phyloP scores from a whole-genome alignment of 1,140 invertebrate species.

The Macrobrachium rosenbergii region DNA sequence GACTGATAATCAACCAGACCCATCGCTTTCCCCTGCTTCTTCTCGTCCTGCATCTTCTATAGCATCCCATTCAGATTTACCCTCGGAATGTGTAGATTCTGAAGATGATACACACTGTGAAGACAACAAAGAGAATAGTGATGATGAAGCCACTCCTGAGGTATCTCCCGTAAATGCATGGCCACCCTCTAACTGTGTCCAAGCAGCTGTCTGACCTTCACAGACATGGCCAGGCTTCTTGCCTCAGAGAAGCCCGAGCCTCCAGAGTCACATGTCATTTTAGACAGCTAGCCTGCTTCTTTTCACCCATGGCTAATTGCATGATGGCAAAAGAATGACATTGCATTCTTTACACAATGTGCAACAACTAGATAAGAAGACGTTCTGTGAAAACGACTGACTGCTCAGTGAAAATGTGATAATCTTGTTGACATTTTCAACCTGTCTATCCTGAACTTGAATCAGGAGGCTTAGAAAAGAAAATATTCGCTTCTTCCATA shows the following conservation, averaged over 20 bases:
- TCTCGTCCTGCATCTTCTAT: conserved; percentile 57
- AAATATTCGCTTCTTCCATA: not conserved
- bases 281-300: too few species aligned
- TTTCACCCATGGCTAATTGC: not conserved
- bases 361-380: not conserved
- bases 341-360: not conserved
- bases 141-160: not conserved
- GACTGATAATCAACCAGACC: conserved; percentile 20
- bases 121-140: not conserved
- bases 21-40: conserved; percentile 36
- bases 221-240: conserved; percentile 7
- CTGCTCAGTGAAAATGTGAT: conserved; percentile 36
- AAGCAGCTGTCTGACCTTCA: not conserved
- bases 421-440: conserved; percentile 1
- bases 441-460: not conserved
- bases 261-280: too few species aligned
- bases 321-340: not conserved
- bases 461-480: not conserved
- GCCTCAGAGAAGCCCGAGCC: not conserved
- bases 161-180: not conserved
- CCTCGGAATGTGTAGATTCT: conserved; percentile 58
- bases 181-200: not conserved
- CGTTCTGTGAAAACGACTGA: not conserved
- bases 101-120: conserved; percentile 41
- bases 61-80: conserved; percentile 58